Evolutionary conservation across 1,140 invertebrate genomes (phyloP).

Genomic region (Macrobrachium nipponense): DNA sequence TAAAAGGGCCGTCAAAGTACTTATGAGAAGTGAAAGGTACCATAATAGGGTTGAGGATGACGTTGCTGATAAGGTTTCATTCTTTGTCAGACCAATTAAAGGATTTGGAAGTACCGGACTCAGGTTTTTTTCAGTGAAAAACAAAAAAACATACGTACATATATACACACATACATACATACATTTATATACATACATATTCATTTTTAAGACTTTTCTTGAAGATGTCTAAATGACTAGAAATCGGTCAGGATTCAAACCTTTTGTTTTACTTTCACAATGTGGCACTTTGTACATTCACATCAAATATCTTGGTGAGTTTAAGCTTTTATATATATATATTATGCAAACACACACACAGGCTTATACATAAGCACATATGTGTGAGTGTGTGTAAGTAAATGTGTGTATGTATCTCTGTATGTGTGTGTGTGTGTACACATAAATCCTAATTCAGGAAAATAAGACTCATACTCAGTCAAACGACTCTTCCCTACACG

Average conservation of each 20-base stretch:
- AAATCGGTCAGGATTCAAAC: no score
- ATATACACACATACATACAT: not conserved
- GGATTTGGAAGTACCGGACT: not conserved
- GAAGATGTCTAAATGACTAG: no score
- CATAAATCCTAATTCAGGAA: not conserved
- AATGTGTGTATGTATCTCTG: not conserved
- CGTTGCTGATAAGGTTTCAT: no score
- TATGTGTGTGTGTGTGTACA: not conserved
- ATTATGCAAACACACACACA: not conserved
- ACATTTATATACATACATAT: not conserved
- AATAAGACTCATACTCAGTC: not conserved
- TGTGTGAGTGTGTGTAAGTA: not conserved
- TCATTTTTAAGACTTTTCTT: no score
- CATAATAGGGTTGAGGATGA: not conserved
- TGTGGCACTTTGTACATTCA: no score
- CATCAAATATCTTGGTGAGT: no score
- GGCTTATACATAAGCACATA: not conserved
- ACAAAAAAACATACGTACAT: not conserved
- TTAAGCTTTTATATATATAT: not conserved
- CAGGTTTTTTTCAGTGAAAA: not conserved
- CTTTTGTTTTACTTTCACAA: no score
- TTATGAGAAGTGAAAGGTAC: no score
- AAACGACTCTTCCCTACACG: no score
- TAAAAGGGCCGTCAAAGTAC: no score
- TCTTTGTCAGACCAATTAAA: no score